These are phyloP conservation scores for Malurus melanocephalus DNA, from an alignment of 2,113 vertebrate genomes.

Conservation along the genomic window DNA sequence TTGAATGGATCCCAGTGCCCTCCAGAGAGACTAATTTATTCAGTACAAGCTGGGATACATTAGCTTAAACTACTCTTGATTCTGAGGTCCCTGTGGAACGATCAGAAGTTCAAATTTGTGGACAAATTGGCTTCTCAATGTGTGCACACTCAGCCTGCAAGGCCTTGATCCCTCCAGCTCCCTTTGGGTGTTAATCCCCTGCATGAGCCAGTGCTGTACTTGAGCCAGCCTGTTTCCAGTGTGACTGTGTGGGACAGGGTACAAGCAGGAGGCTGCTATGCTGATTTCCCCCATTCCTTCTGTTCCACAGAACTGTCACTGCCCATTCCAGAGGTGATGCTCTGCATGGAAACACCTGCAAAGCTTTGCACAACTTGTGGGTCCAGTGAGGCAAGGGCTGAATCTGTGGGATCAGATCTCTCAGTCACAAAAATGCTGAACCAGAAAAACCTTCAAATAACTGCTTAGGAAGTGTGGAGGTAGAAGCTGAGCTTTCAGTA, in stretches of 20 bases:
- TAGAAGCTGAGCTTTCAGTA: background rate
- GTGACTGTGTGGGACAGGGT: too few species aligned
- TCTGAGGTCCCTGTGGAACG: background rate
- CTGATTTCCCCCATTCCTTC: background rate
- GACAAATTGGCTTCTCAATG: background rate
- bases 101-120: background rate
- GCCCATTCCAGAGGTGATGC: background rate
- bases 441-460: background rate
- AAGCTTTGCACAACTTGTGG: background rate
- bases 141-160: background rate
- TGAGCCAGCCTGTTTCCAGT: fast-evolving
- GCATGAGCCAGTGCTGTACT: background rate
- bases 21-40: background rate
- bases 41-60: background rate
- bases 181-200: background rate
- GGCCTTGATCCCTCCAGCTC: background rate
- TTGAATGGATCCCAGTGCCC: background rate
- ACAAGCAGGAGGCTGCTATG: background rate
- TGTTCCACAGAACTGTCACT: background rate
- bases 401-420: background rate
- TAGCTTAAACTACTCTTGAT: background rate
- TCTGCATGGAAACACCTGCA: fast-evolving
- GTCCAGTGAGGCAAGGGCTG: background rate
- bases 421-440: background rate
- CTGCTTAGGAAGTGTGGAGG: background rate